Conservation (phyloP, 2,113 vertebrate species). For the Macroglossus sobrinus region DNA sequence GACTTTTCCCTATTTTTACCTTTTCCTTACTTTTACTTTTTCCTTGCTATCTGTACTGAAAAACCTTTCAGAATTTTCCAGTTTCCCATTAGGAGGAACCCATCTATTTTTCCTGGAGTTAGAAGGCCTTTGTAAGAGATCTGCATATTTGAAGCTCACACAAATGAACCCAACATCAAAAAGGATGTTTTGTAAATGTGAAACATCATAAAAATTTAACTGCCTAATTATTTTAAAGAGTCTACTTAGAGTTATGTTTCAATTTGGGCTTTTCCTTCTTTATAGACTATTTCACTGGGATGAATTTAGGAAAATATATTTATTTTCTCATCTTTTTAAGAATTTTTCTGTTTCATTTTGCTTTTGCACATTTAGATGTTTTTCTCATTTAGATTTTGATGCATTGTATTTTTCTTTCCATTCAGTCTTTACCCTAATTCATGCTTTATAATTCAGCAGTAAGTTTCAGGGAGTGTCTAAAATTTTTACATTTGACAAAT, state of each 20-base stretch:
- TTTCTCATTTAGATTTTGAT: conserved; percentile 23
- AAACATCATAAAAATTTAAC: neutral
- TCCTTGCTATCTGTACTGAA: neutral
- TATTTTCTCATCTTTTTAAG: neutral
- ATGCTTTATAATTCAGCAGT: neutral
- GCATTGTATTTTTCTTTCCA: conserved; percentile 38
- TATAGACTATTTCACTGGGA: neutral
- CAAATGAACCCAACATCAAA: neutral
- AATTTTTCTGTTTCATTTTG: conserved; percentile 10
- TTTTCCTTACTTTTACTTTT: neutral
- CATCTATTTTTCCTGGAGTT: neutral
- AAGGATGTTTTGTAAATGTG: neutral
- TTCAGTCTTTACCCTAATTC: neutral
- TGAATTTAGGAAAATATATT: neutral
- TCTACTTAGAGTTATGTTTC: neutral
- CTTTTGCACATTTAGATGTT: neutral
- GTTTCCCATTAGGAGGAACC: neutral
- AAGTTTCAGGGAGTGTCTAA: neutral
- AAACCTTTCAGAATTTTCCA: neutral
- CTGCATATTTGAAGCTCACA: neutral
- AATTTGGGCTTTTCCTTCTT: neutral
- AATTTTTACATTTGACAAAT: conserved; percentile 31
- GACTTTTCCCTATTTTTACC: neutral
- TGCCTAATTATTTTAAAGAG: neutral
- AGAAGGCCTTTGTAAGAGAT: neutral